Percentiles rank a stretch among this genome's conserved stretches.
Evolutionary conservation across 2,113 vertebrate genomes (phyloP).

Genomic region (Saguinus midas): DNA sequence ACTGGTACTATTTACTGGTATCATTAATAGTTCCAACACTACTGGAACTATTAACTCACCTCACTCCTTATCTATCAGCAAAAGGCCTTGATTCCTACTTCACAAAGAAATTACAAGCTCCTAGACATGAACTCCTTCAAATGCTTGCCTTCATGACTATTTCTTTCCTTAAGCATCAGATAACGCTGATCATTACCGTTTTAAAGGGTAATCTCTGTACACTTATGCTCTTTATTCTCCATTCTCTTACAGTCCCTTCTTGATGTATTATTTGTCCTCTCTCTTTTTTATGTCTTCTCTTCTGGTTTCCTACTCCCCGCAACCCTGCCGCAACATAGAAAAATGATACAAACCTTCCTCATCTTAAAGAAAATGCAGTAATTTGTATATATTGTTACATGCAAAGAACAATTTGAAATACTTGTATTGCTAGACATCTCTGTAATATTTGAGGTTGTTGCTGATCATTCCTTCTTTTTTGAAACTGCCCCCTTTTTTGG

Average conservation of each 20-base stretch:
- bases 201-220: background rate
- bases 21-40: background rate
- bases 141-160: background rate
- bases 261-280: background rate
- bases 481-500: background rate
- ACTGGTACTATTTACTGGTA: background rate
- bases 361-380: background rate
- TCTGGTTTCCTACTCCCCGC: background rate
- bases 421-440: background rate
- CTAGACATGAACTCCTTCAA: background rate
- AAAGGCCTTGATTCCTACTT: background rate
- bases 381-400: background rate
- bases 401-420: background rate
- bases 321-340: background rate
- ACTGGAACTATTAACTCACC: background rate
- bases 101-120: background rate
- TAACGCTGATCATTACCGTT: background rate
- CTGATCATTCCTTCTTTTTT: background rate
- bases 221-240: background rate
- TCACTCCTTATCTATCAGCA: background rate
- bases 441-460: background rate
- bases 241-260: background rate
- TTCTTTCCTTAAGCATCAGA: background rate
- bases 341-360: background rate
- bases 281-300: background rate